Base-by-base conservation (phyloP, 2,797 vertebrate genomes). In the Antrozous pallidus region DNA sequence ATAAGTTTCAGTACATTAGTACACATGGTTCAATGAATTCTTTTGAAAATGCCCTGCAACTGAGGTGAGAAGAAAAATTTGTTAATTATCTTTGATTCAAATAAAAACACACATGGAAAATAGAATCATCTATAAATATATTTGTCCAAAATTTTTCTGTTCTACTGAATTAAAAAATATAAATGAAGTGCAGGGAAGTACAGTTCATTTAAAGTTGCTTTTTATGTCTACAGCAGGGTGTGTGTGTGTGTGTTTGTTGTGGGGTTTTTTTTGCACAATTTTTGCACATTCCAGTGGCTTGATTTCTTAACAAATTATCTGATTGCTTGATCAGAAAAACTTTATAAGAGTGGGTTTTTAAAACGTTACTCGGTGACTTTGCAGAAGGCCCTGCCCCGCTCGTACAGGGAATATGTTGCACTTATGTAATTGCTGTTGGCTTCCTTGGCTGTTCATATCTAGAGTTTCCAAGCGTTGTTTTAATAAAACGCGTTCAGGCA, bases 301-400 rank as follows among this genome's bases (percentile, higher is more conserved):
- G 94, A 91, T 95, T 96, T 8, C 96, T 97, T 97, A 97, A 95
- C 92, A 67, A 91, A 97, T 96, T 96, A 74, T 97, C 88, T 96
- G 97, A 96, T 97, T 96, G 96, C 89, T 96, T 90, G 90, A 97
- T 97, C 96, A 97, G 97, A 97, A 96, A 96, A 97, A 94, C 91
- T 96, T 45, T 95, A 88, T 74, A 97, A 31, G 85, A 93, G 93
- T 96, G 95, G 31, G 26, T 97, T 97, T 97, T 77, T 77, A 2
- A 9, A 81, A 45, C 22, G 45, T 88, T 61, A 17, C 65, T 61
- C 58, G 38, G 14, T 92, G 47, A 91, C 69, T 58, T 86, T 89
- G 42, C 81, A 54, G 78, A 91, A 94, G 49, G 63, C 67, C 92
- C n/a, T 47, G 1, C 31, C n/a, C 47, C 42, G 26, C 13, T 85